Base-by-base conservation (phyloP, 2,888 invertebrate genomes). In the Phaonia tiefii region DNA sequence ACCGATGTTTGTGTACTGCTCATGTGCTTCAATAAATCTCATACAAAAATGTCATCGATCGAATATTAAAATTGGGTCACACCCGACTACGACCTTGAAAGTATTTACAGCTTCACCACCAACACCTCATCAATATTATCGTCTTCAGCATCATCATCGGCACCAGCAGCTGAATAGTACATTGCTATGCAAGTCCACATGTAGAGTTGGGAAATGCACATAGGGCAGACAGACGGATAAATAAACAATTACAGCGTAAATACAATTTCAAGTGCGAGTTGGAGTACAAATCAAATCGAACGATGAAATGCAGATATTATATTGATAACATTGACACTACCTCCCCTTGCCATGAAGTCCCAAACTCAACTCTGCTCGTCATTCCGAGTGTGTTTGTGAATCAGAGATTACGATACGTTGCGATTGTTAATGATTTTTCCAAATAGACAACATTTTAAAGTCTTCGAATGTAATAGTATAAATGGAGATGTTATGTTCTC, bases 161-260 rank as follows among this genome's bases (percentile, higher is more conserved):
- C 42, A 20, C 1, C 10, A 42, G 20, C 25, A 31, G 58, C 37
- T 31, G 22, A 13, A 22, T 63, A 5, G 4, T 3, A 3, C 31
- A 31, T 31, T 31, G 31, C 22, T 13, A 11, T 39, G 60, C 17
- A 20, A 2, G 58, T 58, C 2, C 13, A n/a, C 15, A 58, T 31
- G 42, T 42, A 63, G 31, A 8, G 37, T 70, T 70, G 56, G 26
- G 56, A 70, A 70, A 70, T 56, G 56, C 56, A 56, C 56, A 56
- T 31, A 70, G 25, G 20, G 22, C 15, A 15, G 20, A 60, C 22
- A 10, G n/a, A 66, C 44, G 20, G n/a, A 25, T 1, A 44, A 65
- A 60, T n/a, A 44, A 65, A 65, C 51, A 54, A 15, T 31, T 31
- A 8, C 54, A 54, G 22, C 13, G 1, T 25, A 54, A 54, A 22